Evolutionary conservation across 1,140 invertebrate species (phyloP).

Genomic region (Propsilocerus akamusi): DNA sequence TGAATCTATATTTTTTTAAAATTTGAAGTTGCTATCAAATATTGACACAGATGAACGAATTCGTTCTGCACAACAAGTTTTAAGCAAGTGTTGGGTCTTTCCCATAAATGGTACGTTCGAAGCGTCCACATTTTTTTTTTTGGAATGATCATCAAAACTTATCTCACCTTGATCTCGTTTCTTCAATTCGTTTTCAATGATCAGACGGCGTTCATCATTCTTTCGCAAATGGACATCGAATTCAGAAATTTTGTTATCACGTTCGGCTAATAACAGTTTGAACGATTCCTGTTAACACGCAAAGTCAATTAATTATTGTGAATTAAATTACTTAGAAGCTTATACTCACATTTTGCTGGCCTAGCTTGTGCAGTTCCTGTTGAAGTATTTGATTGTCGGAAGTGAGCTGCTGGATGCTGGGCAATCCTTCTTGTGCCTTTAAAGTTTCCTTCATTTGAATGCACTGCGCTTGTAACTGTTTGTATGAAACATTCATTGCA

Average conservation of each 20-base stretch:
- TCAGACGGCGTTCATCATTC: not conserved
- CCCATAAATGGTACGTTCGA: no score
- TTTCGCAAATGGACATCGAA: not conserved
- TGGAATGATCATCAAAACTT: no score
- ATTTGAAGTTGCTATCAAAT: no score
- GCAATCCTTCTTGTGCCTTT: slow-evolving; percentile 16
- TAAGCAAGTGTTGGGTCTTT: no score
- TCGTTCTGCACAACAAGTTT: no score
- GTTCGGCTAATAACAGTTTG: not conserved
- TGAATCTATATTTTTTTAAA: no score
- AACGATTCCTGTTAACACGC: not conserved
- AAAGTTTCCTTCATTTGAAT: slow-evolving; percentile 17
- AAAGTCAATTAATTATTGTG: not conserved
- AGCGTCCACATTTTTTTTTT: no score
- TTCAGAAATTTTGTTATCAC: not conserved
- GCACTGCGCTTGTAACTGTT: slow-evolving; percentile 19
- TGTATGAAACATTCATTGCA: slow-evolving; percentile 12
- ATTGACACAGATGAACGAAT: no score
- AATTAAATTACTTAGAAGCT: not conserved
- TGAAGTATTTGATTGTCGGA: slow-evolving; percentile 11
- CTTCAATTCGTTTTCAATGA: not conserved
- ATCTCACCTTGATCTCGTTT: not conserved
- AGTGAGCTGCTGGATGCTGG: slow-evolving; percentile 12
- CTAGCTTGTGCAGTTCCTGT: slow-evolving; percentile 10
- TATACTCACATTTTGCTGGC: not conserved